phyloP scores from a whole-genome alignment of 2,113 vertebrate species.

The Hyperopisus bebe region DNA sequence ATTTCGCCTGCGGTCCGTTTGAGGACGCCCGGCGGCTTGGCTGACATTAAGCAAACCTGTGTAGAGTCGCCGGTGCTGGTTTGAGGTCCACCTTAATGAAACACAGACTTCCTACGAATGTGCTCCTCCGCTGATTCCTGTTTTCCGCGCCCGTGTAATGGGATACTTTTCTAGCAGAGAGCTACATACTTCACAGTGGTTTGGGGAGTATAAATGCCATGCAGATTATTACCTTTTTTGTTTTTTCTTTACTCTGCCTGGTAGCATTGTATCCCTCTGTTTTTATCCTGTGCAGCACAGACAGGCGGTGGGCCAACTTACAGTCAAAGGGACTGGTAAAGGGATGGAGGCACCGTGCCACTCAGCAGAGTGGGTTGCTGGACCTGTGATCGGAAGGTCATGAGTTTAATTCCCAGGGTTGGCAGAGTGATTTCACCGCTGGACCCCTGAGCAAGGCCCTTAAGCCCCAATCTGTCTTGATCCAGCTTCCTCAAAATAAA shows the following conservation, averaged over 20 bases:
- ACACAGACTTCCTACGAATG: conserved; percentile 10
- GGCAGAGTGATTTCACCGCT: neutral
- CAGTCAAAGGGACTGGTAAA: neutral
- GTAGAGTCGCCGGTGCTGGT: conserved; percentile 21
- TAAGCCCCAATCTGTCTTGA: neutral
- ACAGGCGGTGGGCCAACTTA: neutral
- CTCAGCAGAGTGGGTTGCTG: neutral
- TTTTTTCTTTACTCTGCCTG: neutral
- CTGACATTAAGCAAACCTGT: conserved; percentile 55
- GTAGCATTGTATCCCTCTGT: neutral
- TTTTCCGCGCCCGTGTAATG: neutral
- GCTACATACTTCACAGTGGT: neutral
- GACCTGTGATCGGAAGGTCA: neutral
- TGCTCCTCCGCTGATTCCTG: neutral
- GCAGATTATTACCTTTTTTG: conserved; percentile 7
- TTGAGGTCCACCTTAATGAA: conserved; percentile 35
- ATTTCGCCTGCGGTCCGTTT: conserved; percentile 47
- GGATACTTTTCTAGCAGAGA: conserved; percentile 5
- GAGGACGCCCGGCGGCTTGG: conserved; percentile 47
- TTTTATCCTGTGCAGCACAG: neutral
- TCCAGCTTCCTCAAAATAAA: neutral
- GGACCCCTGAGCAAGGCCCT: neutral
- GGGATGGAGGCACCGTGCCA: neutral
- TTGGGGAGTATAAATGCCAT: neutral
- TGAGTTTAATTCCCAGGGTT: neutral